Evolutionary conservation across 30 jellyfish, hydroid and myxozoan genomes (phyloP), one percentile per base, ranked within the genome.

Genomic region (Aurelia coerulea): DNA sequence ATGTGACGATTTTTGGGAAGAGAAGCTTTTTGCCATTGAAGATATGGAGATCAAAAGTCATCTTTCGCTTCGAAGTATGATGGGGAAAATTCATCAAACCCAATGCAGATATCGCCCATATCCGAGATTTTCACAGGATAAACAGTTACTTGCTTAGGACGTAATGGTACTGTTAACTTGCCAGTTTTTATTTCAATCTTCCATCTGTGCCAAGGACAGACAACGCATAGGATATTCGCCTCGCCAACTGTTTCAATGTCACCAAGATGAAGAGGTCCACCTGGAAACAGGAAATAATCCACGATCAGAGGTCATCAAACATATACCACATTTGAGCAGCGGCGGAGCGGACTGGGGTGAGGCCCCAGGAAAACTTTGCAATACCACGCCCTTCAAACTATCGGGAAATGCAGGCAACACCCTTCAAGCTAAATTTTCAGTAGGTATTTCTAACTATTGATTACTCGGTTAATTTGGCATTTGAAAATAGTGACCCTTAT

Each of bases 191-290:
- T 62, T 52, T 88, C 97, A 12, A 93, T 88, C 52, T 87, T 82
- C 98, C 98, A 93, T 74, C 66, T 68, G 63, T 93, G 98, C 98
- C 98, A 93, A 2, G 98, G 98, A 67, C 98, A 93, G 6, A 93
- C 92, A 59, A 93, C 62, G 58, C 98, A 93, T 34, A 93, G 73
- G 4, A 88, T 70, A 49, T 74, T 79, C 62, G 90, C 91, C 68
- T 67, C 95, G 17, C 96, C 90, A 19, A 93, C 35, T 4, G 81
- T 73, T 68, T 93, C 98, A 64, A 93, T 93, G 73, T 93, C 98
- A 17, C 98, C 98, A 62, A 93, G 85, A 76, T 93, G 98, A 23
- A 93, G 84, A 14, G 98, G 98, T 73, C 98, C 98, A 59, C 98
- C 98, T 92, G 58, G 12, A 62, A 80, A 23, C 0, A 34, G 58